phyloP scores from a whole-genome alignment of 2,113 vertebrate genomes.

The Barbus barbus region DNA sequence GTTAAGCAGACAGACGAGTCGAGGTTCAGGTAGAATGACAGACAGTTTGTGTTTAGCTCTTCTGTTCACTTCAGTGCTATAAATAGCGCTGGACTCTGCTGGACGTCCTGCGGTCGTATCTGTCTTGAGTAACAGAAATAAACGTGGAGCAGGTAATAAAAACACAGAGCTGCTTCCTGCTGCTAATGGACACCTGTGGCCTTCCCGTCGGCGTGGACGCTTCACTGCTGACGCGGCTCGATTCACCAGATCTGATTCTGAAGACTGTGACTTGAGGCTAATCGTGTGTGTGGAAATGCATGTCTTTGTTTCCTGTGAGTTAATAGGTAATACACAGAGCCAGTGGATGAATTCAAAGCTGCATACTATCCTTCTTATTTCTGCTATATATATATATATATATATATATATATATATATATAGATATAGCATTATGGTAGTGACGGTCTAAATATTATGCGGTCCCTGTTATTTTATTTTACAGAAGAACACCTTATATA shows the following conservation, averaged over 20 bases:
- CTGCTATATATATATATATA: too few species aligned
- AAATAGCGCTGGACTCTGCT: not conserved
- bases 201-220: not conserved
- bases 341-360: too few species aligned
- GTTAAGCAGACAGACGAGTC: not conserved
- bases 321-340: too few species aligned
- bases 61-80: constrained; percentile 55
- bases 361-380: too few species aligned
- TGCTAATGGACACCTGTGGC: not conserved
- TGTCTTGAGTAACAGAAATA: not conserved
- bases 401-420: too few species aligned
- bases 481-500: too few species aligned
- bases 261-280: not conserved
- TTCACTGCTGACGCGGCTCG: not conserved
- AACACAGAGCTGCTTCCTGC: not conserved
- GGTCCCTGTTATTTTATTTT: too few species aligned
- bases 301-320: too few species aligned
- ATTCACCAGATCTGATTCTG: not conserved
- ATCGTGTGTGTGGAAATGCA: too few species aligned
- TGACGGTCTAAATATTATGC: too few species aligned
- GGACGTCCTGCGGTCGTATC: not conserved
- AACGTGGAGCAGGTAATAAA: not conserved
- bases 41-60: constrained; percentile 47
- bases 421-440: too few species aligned
- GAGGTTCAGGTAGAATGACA: not conserved